Percentiles rank a stretch among this genome's conserved stretches.
Evolutionary conservation across 2,797 vertebrate genomes (phyloP).

Genomic region (Streptopelia turtur): DNA sequence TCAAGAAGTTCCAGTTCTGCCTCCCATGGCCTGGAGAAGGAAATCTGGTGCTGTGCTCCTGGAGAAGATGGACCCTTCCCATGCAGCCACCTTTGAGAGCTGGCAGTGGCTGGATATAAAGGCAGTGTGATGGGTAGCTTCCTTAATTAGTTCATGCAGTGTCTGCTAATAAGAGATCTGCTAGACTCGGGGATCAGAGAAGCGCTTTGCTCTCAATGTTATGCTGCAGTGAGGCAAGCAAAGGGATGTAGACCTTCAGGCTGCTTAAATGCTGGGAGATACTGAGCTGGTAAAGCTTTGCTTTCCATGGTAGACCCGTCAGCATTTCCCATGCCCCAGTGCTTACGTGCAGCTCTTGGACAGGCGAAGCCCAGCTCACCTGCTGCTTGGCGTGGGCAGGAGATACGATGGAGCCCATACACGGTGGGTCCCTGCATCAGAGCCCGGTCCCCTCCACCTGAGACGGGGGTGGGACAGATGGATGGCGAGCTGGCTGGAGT

Average conservation of each 20-base stretch:
- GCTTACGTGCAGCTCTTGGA: neutral
- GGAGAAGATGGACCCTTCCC: neutral
- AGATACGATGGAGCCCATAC: neutral
- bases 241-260: neutral
- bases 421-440: neutral
- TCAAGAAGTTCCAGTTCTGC: neutral
- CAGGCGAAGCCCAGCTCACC: neutral
- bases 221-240: neutral
- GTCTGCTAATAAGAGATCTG: neutral
- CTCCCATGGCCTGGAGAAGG: neutral
- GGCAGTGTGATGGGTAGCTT: neutral
- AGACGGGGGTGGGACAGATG: neutral
- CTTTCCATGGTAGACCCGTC: neutral
- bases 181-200: rapidly evolving
- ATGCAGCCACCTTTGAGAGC: neutral
- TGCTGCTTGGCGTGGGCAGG: neutral
- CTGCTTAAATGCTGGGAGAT: neutral
- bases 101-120: neutral
- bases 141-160: neutral
- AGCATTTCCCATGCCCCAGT: neutral
- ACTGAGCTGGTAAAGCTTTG: neutral
- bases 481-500: neutral
- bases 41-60: neutral
- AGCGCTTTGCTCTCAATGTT: neutral
- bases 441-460: neutral